A percentile compares a stretch with the other conserved stretches of the same genome.
Conservation (phyloP, 2,113 vertebrate genomes). For the Cathartes aura region DNA sequence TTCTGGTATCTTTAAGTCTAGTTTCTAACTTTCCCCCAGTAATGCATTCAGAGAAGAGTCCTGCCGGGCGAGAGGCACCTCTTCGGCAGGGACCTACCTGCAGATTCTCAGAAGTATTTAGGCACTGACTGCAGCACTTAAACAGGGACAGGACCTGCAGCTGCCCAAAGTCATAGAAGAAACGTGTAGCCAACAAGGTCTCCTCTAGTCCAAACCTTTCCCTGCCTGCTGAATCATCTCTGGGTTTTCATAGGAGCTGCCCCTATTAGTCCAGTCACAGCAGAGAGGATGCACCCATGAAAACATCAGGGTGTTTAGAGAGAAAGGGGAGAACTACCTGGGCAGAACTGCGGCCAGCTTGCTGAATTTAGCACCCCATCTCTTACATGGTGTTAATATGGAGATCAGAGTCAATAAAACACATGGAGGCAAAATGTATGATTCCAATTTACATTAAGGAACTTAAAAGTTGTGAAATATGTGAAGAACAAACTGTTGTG, state of each 20-base stretch:
- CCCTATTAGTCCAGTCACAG: not conserved
- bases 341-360: not conserved
- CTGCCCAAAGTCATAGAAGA: not conserved
- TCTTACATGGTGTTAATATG: constrained; percentile 18
- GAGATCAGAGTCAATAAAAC: constrained; percentile 69
- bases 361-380: constrained; percentile 5
- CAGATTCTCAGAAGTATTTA: not conserved
- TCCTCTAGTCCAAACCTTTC: not conserved
- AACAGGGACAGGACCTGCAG: not conserved
- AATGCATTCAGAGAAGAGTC: not conserved
- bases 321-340: not conserved
- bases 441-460: constrained; percentile 70
- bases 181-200: not conserved
- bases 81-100: not conserved
- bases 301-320: not conserved
- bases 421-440: constrained; percentile 66
- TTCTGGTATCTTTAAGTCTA: not conserved
- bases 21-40: not conserved
- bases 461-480: constrained; percentile 75
- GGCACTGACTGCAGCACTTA: not conserved
- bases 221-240: not conserved
- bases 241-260: not conserved
- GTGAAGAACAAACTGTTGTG: constrained; percentile 74
- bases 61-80: not conserved
- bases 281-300: not conserved